Evolutionary conservation across 2,888 invertebrate species (phyloP), one percentile per base, ranked within the genome.

Genomic region (Caenorhabditis sp.): DNA sequence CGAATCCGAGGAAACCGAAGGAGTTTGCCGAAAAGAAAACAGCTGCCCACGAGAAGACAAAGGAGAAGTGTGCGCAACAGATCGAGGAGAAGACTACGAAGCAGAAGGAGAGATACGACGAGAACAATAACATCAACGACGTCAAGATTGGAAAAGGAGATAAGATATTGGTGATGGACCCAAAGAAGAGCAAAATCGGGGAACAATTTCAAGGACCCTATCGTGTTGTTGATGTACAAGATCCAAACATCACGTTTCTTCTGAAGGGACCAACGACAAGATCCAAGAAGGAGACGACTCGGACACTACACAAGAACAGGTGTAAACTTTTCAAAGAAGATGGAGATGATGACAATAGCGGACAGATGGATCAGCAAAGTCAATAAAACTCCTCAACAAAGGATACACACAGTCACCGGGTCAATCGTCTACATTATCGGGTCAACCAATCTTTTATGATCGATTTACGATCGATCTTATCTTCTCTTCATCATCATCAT

Each of bases 141-240:
- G 10, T 41, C 19, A 12, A 28, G 8, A 61, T 61, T 19, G 38
- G n/a, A 41, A 19, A n/a, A 8, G 59, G 59, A 31, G 59, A 59
- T 22, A 35, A 38, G 35, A 31, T 59, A 7, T 26, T 6, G 54
- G 10, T 26, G 2, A 19, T 19, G 10, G 24, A 54, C 19, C 10
- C n/a, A 16, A 38, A 22, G 16, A 24, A 35, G 7, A 14, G 14
- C 24, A 54, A 54, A 14, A 24, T 54, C 24, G 10, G 31, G 4
- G 4, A 31, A 2, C 59, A 59, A 35, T 59, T 59, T 35, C 3
- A n/a, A 16, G 59, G 59, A 35, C 59, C 59, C 5, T 59, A n/a
- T 8, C 10, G 5, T 2, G 59, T 59, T 1, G n/a, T 19, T 4
- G 59, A 16, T 6, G 59, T 59, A 1, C 16, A 59, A 19, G 35